Base-by-base conservation (phyloP, 2,888 invertebrate genomes). In the Crematogaster levior region DNA sequence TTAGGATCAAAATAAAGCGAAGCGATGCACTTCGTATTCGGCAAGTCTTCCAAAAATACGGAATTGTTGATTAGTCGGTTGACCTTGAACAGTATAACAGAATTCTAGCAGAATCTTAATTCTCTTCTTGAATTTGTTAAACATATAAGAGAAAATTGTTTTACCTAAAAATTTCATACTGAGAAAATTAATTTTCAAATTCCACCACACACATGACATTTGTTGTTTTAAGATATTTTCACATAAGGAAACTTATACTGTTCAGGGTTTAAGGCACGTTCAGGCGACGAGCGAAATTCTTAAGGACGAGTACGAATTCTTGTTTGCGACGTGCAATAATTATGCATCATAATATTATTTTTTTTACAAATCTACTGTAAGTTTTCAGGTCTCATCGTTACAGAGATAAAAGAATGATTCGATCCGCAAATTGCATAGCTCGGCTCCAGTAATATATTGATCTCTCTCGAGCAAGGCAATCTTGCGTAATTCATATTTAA, bases 1-100 rank as follows among this genome's bases (percentile, higher is more conserved):
- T 85, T 88, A 81, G 65, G 74, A 81, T 81, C 73, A 70, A 61
- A 63, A 7, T 66, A 21, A 84, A 87, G 84, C 83, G 51, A 84
- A 85, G 74, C 82, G 10, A 34, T 60, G 34, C 68, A 70, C 60
- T 82, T 82, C 40, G 66, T 77, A 56, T 58, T 58, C 27, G 65
- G 82, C 75, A 72, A 27, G 15, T 51, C 58, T 74, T 79, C 40
- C 40, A 46, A 18, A 37, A 27, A 81, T 65, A 66, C 48, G 58
- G 60, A 53, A 73, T 83, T 70, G 37, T 80, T 53, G 56, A 65
- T 84, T 77, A 82, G 37, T 85, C 74, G 56, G 53, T 46, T 82
- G 74, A 43, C 58, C 43, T 34, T 74, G 43, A 56, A 70, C 77
- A 48, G 72, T 60, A 46, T 70, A 60, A 58, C 40, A 48, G 27